A percentile compares a stretch with the other conserved stretches of the same genome.
Evolutionary conservation across 2,888 invertebrate species (phyloP).

Genomic region (Drosophila paranaensis): DNA sequence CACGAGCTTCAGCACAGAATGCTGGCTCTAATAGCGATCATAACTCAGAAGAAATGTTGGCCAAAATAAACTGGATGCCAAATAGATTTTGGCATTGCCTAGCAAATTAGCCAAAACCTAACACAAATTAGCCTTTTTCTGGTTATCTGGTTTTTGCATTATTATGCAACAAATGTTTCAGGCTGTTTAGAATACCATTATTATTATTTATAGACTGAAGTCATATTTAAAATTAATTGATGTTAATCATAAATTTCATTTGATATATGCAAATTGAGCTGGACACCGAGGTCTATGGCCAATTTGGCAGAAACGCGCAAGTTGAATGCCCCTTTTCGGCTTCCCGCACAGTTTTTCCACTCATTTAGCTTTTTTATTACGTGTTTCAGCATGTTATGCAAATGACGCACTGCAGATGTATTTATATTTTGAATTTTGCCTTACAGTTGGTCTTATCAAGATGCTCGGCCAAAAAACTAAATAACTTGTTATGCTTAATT

Average conservation of each 20-base stretch:
- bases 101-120: constrained; percentile 34
- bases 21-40: background rate
- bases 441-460: constrained; percentile 12
- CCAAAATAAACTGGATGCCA: constrained; percentile 7
- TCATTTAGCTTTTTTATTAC: background rate
- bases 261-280: constrained; percentile 11
- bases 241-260: constrained; percentile 6
- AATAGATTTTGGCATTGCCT: constrained; percentile 9
- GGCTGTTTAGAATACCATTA: background rate
- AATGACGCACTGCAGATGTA: constrained; percentile 22
- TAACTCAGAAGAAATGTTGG: background rate
- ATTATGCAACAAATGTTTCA: background rate
- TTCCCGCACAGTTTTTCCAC: constrained; percentile 38
- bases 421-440: constrained; percentile 7
- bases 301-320: background rate
- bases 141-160: constrained; percentile 3
- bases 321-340: constrained; percentile 22
- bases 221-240: constrained; percentile 29
- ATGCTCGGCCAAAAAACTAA: constrained; percentile 23
- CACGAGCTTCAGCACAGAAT: constrained; percentile 3
- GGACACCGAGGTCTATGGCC: constrained; percentile 10
- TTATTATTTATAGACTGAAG: constrained; percentile 16
- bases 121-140: constrained; percentile 39
- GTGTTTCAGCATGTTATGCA: constrained; percentile 37
- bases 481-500: constrained; percentile 37